Evolutionary conservation across 2,113 vertebrate genomes (phyloP).

Genomic region (Jacana jacana): DNA sequence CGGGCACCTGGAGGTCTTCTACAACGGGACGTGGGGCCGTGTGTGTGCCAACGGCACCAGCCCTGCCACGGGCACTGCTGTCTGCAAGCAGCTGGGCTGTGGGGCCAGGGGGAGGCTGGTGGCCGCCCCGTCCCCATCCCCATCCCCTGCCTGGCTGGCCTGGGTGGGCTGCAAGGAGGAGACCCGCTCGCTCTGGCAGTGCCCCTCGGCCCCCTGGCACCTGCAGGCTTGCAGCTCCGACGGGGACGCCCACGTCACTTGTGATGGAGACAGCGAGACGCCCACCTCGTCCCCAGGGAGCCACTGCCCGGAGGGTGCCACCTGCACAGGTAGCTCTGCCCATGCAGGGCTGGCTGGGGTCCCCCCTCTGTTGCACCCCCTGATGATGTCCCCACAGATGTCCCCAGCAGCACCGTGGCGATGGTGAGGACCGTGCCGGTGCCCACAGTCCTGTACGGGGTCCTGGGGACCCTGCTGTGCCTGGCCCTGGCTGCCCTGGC

Average conservation of each 20-base stretch:
- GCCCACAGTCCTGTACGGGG: background rate
- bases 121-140: fast-evolving
- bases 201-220: background rate
- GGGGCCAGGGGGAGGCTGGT: fast-evolving
- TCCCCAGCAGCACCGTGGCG: fast-evolving
- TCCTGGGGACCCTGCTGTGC: slow-evolving; percentile 20
- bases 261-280: fast-evolving
- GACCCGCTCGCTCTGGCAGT: background rate
- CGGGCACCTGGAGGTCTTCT: background rate
- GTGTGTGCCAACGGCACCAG: background rate
- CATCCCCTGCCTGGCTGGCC: background rate
- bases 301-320: fast-evolving
- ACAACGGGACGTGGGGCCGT: background rate
- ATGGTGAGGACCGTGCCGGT: fast-evolving
- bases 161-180: slow-evolving; percentile 6
- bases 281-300: background rate
- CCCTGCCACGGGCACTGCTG: fast-evolving
- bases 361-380: fast-evolving
- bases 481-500: background rate
- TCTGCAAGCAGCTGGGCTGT: background rate
- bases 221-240: background rate
- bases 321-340: background rate
- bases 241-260: fast-evolving
- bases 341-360: fast-evolving
- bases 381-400: background rate